Evolutionary conservation across 2,797 vertebrate genomes (phyloP), one percentile per base, ranked within the genome.

Genomic region (Channallabes apus): DNA sequence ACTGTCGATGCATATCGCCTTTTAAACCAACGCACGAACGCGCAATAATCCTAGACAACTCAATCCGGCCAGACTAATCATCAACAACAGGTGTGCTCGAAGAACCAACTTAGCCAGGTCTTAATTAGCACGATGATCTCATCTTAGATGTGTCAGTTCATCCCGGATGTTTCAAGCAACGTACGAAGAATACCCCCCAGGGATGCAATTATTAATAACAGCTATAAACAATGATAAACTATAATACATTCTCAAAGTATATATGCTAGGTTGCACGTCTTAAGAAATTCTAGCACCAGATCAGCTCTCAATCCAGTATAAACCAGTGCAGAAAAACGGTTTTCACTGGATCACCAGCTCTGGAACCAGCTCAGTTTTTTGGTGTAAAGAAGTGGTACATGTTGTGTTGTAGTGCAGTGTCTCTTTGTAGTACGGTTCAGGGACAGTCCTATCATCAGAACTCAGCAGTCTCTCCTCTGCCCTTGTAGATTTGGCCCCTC

Each of bases 401-500:
- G 67, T 20, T 82, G 32, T 82, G 72, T 87, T 58, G 62, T 73
- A 62, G 27, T 35, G 3, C 14, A 8, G 64, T 83, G 77, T 69
- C 61, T 82, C 35, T 76, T 62, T 85, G 77, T 59, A 79, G 12
- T 80, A 29, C 65, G 78, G 77, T 80, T 68, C 64, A 62, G 59
- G 71, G 80, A 73, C n/a, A 77, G 76, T 20, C 77, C 51, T 87
- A 76, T 83, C 84, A 71, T 78, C 64, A 85, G 51, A 65, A 82
- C 88, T 80, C 85, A 59, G 77, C 58, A 51, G 29, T 86, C 82
- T 89, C 82, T 7, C 84, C 64, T 59, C 58, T 86, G 72, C 78
- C 84, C 87, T 87, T 82, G 85, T 84, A 88, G 79, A 87, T 88
- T 87, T 84, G 84, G 82, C 80, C 85, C 87, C 76, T 67, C 84